Percentiles rank a stretch among this genome's conserved stretches.
phyloP scores from a whole-genome alignment of 2,888 invertebrate species.

The Caenorhabditis auriculariae region DNA sequence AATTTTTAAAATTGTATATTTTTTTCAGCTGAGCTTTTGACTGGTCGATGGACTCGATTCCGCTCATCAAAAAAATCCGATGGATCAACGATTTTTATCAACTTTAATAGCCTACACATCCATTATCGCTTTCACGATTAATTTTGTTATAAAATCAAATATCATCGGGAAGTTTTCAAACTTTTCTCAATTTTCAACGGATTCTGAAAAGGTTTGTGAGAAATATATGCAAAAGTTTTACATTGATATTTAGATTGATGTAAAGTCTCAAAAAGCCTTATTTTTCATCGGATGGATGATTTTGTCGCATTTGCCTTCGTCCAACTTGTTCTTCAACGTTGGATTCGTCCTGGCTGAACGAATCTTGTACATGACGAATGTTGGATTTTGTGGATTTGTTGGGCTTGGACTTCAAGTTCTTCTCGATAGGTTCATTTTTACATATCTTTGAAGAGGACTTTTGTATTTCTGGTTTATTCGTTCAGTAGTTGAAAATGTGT shows the following conservation, averaged over 20 bases:
- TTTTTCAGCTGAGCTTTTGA: constrained; percentile 85
- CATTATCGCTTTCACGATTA: not conserved
- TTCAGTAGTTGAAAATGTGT: too few relatives aligned
- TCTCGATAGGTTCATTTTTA: too few relatives aligned
- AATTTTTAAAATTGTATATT: too few relatives aligned
- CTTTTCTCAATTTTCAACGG: not conserved
- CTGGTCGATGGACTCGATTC: constrained; percentile 97
- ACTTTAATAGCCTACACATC: constrained; percentile 76
- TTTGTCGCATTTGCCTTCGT: constrained; percentile 90
- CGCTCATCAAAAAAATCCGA: constrained; percentile 77
- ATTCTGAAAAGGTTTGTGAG: not conserved
- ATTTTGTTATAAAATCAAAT: not conserved
- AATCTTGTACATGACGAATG: constrained; percentile 90
- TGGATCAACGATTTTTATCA: constrained; percentile 75
- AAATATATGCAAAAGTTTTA: too few relatives aligned
- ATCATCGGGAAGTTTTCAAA: not conserved
- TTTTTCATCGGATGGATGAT: constrained; percentile 64
- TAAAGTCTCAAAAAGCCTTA: too few relatives aligned
- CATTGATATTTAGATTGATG: too few relatives aligned
- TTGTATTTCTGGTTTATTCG: not conserved
- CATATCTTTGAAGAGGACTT: too few relatives aligned
- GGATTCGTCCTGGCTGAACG: constrained; percentile 97
- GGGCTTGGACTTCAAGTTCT: constrained; percentile 65
- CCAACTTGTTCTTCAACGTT: constrained; percentile 93
- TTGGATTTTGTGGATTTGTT: constrained; percentile 86